Conservation (phyloP, 1,140 invertebrate species). For the Lucilia sericata region DNA sequence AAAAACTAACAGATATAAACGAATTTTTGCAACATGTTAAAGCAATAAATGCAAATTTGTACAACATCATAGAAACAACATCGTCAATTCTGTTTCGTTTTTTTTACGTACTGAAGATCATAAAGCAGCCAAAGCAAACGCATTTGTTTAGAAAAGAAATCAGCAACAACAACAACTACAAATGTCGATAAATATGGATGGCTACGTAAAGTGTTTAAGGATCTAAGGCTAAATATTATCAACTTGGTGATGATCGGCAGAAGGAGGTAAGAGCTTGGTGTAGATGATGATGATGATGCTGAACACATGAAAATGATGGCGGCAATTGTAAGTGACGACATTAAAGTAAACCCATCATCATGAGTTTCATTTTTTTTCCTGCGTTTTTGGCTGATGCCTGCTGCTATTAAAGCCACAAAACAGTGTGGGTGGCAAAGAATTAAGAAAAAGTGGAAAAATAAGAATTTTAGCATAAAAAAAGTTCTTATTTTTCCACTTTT, state of each 20-base stretch:
- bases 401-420: conserved; percentile 29
- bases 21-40: conserved; percentile 28
- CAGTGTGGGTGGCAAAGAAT: conserved; percentile 35
- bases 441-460: neutral
- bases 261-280: neutral
- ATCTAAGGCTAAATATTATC: conserved; percentile 2
- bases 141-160: conserved; percentile 12
- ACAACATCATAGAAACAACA: conserved; percentile 34
- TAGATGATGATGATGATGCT: neutral
- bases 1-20: conserved; percentile 5
- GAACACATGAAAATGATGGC: conserved; percentile 24
- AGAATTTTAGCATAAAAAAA: neutral
- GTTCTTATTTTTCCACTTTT: neutral
- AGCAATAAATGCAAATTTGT: conserved; percentile 43
- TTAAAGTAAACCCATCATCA: conserved; percentile 35
- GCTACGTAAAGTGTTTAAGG: conserved; percentile 12
- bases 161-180: neutral
- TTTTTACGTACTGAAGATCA: too few species aligned
- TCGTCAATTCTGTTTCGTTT: neutral
- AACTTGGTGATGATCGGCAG: neutral
- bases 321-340: conserved; percentile 34
- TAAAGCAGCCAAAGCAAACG: too few species aligned
- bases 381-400: neutral
- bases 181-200: neutral
- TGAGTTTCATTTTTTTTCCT: neutral